Base-by-base conservation (phyloP, 1,140 invertebrate genomes). In the Venustaconcha ellipsiformis region DNA sequence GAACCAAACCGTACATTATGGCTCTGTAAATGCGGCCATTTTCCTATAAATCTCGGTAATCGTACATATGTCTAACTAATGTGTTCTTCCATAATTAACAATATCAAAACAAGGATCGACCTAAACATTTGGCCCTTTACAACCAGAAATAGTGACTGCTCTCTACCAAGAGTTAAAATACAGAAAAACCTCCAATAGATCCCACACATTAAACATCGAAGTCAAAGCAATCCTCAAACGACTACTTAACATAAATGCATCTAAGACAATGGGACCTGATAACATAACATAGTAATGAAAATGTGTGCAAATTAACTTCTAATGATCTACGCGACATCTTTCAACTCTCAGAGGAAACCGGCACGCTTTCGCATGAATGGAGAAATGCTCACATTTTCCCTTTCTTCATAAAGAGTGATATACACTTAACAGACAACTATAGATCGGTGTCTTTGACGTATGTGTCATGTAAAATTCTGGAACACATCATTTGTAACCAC, bases 351-450 rank as follows among this genome's bases (percentile, higher is more conserved):
- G 0, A 59, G 3, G 59, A 64, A 13, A 18, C 56, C 18, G 74
- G 69, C 3, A 55, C 20, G 56, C 58, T 75, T 20, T 65, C 72
- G 14, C 12, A 26, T 14, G 72, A 68, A 30, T 74, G 72, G 72
- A 74, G 64, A 20, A 70, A 59, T 37, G 76, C 80, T 5, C 72
- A 74, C 26, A 59, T 81, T 14, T 20, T 68, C 5, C 70, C 72
- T n/a, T 63, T 75, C 15, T 81, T 70, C 30, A 81, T 76, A 57
- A 81, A 79, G 18, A 69, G 68, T n/a, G 74, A 75, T 59, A 57
- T 60, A 66, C 59, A 26, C 26, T 26, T 26, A 26, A 2, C 26
- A 26, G 73, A 70, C 18, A 80, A 78, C 55, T 77, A 77, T 57
- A 23, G 13, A 26, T 2, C 26, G 26, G 26, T 26, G 2, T 26